Percentiles rank a stretch among this genome's conserved stretches.
phyloP scores from a whole-genome alignment of 1,140 invertebrate species.

The Chironomus striatipennis region DNA sequence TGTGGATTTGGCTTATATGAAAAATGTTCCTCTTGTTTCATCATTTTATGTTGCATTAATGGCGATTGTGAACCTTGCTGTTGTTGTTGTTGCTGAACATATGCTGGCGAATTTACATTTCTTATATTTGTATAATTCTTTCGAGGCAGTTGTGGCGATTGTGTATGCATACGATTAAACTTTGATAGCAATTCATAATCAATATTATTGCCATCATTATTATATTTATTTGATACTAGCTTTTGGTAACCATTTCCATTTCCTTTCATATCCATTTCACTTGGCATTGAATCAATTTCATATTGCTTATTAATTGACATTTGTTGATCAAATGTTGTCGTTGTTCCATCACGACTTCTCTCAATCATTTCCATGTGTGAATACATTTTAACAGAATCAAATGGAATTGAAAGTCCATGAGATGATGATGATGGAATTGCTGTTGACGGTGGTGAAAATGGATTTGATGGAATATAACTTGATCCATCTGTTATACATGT shows the following conservation, averaged over 20 bases:
- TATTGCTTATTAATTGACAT: background rate
- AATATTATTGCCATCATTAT: background rate
- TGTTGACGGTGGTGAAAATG: background rate
- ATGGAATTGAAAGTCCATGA: background rate
- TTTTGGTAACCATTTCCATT: constrained; percentile 18
- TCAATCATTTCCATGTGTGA: background rate
- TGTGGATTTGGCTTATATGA: background rate
- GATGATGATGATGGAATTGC: background rate
- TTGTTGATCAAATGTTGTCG: background rate
- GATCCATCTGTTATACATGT: background rate
- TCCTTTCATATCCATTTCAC: background rate
- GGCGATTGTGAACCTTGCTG: constrained; percentile 2
- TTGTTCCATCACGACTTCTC: background rate
- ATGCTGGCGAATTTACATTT: background rate
- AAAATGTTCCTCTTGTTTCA: background rate
- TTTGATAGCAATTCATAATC: background rate
- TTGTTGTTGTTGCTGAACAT: background rate
- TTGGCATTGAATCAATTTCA: background rate
- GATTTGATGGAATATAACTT: background rate
- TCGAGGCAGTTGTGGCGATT: constrained; percentile 14
- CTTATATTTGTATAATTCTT: background rate
- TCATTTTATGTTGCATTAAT: background rate
- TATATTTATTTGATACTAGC: background rate
- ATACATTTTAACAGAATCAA: background rate
- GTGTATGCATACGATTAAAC: constrained; percentile 11